phyloP scores from a whole-genome alignment of 2,797 vertebrate species.

The Pangasius krempfi region DNA sequence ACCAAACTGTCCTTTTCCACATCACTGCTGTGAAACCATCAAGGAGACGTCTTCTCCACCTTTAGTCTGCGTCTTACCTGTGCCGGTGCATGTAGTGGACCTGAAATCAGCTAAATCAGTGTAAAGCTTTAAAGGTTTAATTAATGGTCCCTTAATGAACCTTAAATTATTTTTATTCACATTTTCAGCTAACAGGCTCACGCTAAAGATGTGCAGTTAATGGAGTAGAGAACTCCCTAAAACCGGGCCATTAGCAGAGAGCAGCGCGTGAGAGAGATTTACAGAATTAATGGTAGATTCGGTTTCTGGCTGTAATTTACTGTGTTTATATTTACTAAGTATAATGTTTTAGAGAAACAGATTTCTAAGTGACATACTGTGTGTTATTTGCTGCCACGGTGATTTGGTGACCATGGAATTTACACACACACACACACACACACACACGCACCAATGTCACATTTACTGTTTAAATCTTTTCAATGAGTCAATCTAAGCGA shows the following conservation, averaged over 20 bases:
- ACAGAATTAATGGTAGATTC: background rate
- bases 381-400: background rate
- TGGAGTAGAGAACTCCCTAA: too few relatives aligned
- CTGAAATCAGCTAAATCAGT: background rate
- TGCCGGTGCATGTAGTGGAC: background rate
- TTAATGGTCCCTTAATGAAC: background rate
- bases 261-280: background rate
- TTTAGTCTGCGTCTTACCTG: background rate
- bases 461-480: background rate
- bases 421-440: background rate
- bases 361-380: background rate
- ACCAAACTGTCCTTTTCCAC: background rate
- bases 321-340: background rate
- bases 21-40: background rate
- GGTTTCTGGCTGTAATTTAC: background rate
- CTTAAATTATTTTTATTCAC: background rate
- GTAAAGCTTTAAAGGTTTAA: background rate
- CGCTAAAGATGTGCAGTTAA: background rate
- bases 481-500: background rate
- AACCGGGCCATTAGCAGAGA: background rate
- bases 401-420: background rate
- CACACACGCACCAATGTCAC: background rate
- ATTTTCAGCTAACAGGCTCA: background rate
- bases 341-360: background rate
- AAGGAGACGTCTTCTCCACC: background rate